Percentiles rank a stretch among this genome's conserved stretches.
Conservation (phyloP, 2,113 vertebrate genomes). For the Eptesicus fuscus region DNA sequence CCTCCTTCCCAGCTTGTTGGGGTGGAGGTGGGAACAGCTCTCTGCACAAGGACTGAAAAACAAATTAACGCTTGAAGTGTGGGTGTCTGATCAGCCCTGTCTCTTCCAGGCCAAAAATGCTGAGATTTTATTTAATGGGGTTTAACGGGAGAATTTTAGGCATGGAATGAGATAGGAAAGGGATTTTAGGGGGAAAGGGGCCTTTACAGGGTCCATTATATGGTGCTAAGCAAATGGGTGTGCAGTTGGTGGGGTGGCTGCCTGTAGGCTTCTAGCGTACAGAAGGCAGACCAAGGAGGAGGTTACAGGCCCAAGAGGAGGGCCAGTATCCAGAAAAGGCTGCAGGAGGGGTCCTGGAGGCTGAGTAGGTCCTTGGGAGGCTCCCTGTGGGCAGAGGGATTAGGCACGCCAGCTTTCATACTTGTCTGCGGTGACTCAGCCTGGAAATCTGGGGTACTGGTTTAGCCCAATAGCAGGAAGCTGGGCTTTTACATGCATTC, state of each 20-base stretch:
- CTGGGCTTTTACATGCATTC: background rate
- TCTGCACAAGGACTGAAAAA: background rate
- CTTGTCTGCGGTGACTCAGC: background rate
- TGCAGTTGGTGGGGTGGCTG: background rate
- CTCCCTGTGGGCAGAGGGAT: background rate
- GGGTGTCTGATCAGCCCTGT: background rate
- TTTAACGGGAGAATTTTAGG: background rate
- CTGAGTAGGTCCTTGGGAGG: background rate
- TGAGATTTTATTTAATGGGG: background rate
- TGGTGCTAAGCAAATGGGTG: background rate
- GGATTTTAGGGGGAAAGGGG: background rate
- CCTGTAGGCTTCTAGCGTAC: background rate
- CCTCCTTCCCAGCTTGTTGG: background rate
- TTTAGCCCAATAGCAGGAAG: background rate
- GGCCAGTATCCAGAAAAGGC: background rate
- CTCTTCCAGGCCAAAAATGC: background rate
- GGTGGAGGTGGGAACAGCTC: background rate
- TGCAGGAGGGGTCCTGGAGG: background rate
- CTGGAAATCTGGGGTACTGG: background rate
- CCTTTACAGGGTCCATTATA: background rate
- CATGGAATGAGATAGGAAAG: background rate
- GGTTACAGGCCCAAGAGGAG: background rate
- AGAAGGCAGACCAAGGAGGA: background rate
- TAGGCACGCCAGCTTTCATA: background rate
- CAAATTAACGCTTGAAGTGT: background rate